phyloP scores from a whole-genome alignment of 2,797 vertebrate species.

The Adrianichthys oophorus region DNA sequence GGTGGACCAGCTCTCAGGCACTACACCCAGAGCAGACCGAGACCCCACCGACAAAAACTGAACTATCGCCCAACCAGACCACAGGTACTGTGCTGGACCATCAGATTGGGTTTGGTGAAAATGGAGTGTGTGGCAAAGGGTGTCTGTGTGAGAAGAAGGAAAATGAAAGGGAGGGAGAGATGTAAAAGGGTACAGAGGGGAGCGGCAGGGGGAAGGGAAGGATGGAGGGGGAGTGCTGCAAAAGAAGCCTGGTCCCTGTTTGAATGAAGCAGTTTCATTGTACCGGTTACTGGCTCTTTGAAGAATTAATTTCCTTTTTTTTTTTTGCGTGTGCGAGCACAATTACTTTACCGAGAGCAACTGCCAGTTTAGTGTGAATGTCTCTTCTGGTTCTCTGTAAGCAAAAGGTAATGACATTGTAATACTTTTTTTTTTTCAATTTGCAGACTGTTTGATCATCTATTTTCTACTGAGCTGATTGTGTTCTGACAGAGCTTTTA shows the following conservation, averaged over 20 bases:
- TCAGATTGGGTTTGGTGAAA: slow-evolving; percentile 32
- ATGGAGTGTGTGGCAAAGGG: slow-evolving; percentile 54
- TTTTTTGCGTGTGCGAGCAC: slow-evolving; percentile 24
- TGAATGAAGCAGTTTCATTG: slow-evolving; percentile 64
- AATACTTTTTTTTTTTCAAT: slow-evolving; percentile 22
- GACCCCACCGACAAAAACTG: slow-evolving; percentile 77
- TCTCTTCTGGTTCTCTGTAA: slow-evolving; percentile 28
- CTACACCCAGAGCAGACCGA: slow-evolving; percentile 80
- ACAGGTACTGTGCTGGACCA: slow-evolving; percentile 66
- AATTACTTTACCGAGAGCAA: slow-evolving; percentile 19
- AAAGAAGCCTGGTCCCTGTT: slow-evolving; percentile 67
- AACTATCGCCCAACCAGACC: slow-evolving; percentile 76
- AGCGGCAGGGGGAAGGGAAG: slow-evolving; percentile 76
- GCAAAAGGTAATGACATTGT: slow-evolving; percentile 4
- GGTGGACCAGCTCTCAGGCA: slow-evolving; percentile 78
- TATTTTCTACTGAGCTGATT: slow-evolving; percentile 51
- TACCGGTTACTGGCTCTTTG: slow-evolving; percentile 63
- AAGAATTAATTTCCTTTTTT: slow-evolving; percentile 44
- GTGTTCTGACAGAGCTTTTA: slow-evolving; percentile 51
- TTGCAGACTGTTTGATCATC: slow-evolving; percentile 25
- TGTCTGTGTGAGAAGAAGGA: slow-evolving; percentile 47
- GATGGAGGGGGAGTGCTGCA: slow-evolving; percentile 60
- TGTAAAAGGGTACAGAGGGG: slow-evolving; percentile 69
- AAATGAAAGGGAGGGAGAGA: slow-evolving; percentile 68
- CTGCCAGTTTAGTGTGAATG: slow-evolving; percentile 32